Base-by-base conservation (phyloP, 2,113 vertebrate genomes). In the Prolemur simus region DNA sequence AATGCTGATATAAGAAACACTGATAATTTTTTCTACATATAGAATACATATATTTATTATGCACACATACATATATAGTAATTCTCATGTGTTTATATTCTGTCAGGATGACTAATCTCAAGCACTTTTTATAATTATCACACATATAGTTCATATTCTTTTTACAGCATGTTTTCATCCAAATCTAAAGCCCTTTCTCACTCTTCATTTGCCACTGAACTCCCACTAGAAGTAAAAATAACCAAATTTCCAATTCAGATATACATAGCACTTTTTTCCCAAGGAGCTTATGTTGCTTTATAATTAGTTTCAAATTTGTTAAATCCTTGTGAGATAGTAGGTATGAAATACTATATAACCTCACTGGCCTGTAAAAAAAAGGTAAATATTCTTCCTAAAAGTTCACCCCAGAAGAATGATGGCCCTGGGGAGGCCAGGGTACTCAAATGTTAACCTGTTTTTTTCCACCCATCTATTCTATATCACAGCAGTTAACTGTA, bases 171-270 rank as follows among this genome's bases (percentile, higher is more conserved):
- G 95, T 92, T 97, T 97, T 90, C 87, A 66, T 88, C 81, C 73
- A 88, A 92, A 93, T 91, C 83, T 94, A 69, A 86, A 94, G 84
- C 37, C 87, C 60, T 78, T 94, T 96, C 92, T 87, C 89, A 87
- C 77, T 96, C 81, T 89, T 88, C 80, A 76, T 91, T 98, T 92
- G 91, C 90, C 82, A 80, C 2, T 83, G 77, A 97, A 97, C 95
- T 96, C 96, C 96, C 77, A 96, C 96, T 83, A 52, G 29, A 95
- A 78, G 95, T 97, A 97, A 97, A 96, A 97, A 97, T 96, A 96
- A 96, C 82, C 66, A 54, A 78, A 97, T 97, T 96, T 96, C 96
- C 95, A 94, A 95, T 95, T 95, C 90, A 95, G 90, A 96, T 95
- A 45, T 47, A n/a, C 85, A 82, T 29, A 64, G 63, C 82, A 91